These are phyloP conservation scores for Chaetorhynchus papuensis DNA, from an alignment of 2,113 vertebrate species.

Conservation along the genomic window DNA sequence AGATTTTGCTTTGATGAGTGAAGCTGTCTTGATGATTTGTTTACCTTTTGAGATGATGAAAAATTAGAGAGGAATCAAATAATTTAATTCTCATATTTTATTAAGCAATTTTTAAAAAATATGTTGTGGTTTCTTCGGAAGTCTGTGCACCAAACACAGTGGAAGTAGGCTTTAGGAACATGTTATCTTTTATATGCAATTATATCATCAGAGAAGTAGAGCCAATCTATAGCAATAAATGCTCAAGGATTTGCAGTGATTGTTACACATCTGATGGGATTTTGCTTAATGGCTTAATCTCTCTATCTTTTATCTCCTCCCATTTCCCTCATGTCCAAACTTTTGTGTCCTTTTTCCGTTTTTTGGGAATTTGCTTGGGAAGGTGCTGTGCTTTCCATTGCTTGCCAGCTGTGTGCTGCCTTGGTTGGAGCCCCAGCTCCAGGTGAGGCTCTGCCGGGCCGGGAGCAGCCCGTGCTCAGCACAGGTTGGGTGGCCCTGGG, in stretches of 20 bases:
- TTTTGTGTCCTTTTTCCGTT: rapidly evolving
- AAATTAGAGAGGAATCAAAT: background rate
- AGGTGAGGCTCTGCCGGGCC: background rate
- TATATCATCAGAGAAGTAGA: background rate
- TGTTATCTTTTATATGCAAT: background rate
- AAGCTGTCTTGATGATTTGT: background rate
- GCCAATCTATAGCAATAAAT: background rate
- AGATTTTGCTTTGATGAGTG: background rate
- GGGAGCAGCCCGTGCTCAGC: background rate
- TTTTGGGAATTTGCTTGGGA: background rate
- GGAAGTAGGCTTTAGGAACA: background rate
- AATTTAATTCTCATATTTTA: background rate
- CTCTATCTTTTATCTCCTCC: background rate
- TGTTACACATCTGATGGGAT: background rate
- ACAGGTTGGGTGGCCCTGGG: rapidly evolving
- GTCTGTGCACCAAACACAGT: background rate
- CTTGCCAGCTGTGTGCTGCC: background rate
- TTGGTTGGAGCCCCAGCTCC: background rate
- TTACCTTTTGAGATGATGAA: background rate
- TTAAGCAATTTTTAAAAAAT: background rate
- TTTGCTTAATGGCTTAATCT: background rate
- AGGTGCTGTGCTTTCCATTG: rapidly evolving
- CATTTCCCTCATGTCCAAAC: background rate
- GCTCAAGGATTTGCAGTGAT: background rate
- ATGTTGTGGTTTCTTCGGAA: background rate